A percentile compares a stretch with the other conserved stretches of the same genome.
phyloP scores from a whole-genome alignment of 2,888 invertebrate species.

The Halocaridina rubra region DNA sequence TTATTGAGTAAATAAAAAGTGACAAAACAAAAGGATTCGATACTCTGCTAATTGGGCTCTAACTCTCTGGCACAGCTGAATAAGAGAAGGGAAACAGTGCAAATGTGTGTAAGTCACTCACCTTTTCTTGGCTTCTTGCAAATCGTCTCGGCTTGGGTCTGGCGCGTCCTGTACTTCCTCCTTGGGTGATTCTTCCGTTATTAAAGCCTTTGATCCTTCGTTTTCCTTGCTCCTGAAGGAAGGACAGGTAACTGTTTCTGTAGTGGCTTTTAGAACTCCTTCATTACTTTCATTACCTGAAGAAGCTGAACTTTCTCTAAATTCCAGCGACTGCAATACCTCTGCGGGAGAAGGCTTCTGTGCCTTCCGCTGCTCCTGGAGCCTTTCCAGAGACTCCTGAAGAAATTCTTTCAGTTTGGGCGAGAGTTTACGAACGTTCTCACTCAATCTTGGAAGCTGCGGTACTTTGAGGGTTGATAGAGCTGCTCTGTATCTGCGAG shows the following conservation, averaged over 20 bases:
- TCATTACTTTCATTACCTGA: not conserved
- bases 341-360: not conserved
- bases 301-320: not conserved
- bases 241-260: too few species aligned
- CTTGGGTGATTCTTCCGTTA: too few species aligned
- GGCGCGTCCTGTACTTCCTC: not conserved
- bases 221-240: too few species aligned
- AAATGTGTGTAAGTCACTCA: too few species aligned
- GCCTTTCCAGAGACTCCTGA: constrained; percentile 22
- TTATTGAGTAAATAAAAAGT: too few species aligned
- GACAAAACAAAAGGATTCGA: too few species aligned
- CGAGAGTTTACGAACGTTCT: constrained; percentile 37
- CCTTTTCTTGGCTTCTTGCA: not conserved
- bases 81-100: too few species aligned
- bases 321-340: too few species aligned
- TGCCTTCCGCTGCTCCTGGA: constrained; percentile 11
- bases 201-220: too few species aligned
- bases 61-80: too few species aligned
- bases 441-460: constrained; percentile 38
- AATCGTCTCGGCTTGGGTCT: not conserved
- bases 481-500: not conserved
- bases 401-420: constrained; percentile 22
- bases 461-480: constrained; percentile 37
- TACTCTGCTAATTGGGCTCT: too few species aligned
- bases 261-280: not conserved